Evolutionary conservation across 2,888 invertebrate genomes (phyloP).

Genomic region (Heliconius aoede): DNA sequence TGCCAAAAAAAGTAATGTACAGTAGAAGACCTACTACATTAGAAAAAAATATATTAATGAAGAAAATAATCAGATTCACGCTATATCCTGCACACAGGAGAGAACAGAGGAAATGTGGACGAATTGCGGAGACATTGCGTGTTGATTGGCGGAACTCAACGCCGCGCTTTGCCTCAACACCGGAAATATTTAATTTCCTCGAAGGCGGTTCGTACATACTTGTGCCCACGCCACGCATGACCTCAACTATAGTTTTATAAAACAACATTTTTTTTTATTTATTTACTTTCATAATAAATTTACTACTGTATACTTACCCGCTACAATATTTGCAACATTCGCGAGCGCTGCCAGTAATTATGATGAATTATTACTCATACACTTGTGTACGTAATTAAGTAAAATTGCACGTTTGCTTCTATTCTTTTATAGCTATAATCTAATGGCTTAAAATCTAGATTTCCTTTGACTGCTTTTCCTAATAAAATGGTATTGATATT

Average conservation of each 20-base stretch:
- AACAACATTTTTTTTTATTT: not conserved
- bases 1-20: not conserved
- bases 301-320: not conserved
- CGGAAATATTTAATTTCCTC: too few relatives aligned
- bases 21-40: not conserved
- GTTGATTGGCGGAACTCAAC: too few relatives aligned
- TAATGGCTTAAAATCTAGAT: not conserved
- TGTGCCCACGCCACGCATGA: too few relatives aligned
- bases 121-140: too few relatives aligned
- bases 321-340: slow-evolving; percentile 1
- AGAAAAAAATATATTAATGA: not conserved
- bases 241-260: not conserved
- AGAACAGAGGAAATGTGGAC: too few relatives aligned
- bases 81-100: too few relatives aligned
- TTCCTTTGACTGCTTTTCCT: not conserved
- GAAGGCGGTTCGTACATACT: too few relatives aligned
- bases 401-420: not conserved
- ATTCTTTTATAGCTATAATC: not conserved
- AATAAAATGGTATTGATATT: too few relatives aligned
- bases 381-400: slow-evolving; percentile 10
- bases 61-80: too few relatives aligned
- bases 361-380: slow-evolving; percentile 18
- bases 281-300: not conserved
- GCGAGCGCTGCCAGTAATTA: not conserved
- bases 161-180: too few relatives aligned